A percentile compares a stretch with the other conserved stretches of the same genome.
Evolutionary conservation across 1,140 invertebrate species (phyloP).

Genomic region (Drosophila nannoptera): DNA sequence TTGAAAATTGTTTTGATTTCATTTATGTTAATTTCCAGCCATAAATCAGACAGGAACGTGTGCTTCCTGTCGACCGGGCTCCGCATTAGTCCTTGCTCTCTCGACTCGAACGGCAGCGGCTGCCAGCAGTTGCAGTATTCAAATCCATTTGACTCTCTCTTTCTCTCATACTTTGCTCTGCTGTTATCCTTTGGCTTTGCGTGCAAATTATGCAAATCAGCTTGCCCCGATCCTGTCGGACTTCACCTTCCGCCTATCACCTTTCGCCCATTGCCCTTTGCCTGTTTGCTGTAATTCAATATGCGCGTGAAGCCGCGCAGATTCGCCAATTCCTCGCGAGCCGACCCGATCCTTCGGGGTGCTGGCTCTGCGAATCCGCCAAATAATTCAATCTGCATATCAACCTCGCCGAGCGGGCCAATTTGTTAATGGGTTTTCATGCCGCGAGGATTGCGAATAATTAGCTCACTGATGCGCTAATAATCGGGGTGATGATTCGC

Average conservation of each 20-base stretch:
- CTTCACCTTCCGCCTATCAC: no score
- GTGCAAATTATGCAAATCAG: constrained; percentile 70
- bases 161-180: constrained; percentile 37
- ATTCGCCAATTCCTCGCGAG: constrained; percentile 10
- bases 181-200: constrained; percentile 51
- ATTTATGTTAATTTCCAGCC: constrained; percentile 68
- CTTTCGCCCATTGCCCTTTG: constrained; percentile 28
- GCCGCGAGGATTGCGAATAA: constrained; percentile 16
- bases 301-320: constrained; percentile 55
- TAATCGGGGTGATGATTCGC: no score
- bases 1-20: constrained; percentile 72
- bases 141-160: no score
- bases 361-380: constrained; percentile 43
- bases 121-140: constrained; percentile 49
- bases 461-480: constrained; percentile 2
- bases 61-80: constrained; percentile 62
- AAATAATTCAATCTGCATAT: constrained; percentile 57
- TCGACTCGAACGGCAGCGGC: no score
- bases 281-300: constrained; percentile 58
- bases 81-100: constrained; percentile 32
- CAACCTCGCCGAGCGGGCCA: constrained; percentile 26
- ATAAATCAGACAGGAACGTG: constrained; percentile 64
- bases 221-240: constrained; percentile 43
- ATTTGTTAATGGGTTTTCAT: constrained; percentile 54
- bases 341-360: constrained; percentile 11